Percentiles rank a stretch among this genome's conserved stretches.
These are phyloP conservation scores for Babylonia areolata DNA, from an alignment of 1,140 invertebrate genomes.

Conservation along the genomic window DNA sequence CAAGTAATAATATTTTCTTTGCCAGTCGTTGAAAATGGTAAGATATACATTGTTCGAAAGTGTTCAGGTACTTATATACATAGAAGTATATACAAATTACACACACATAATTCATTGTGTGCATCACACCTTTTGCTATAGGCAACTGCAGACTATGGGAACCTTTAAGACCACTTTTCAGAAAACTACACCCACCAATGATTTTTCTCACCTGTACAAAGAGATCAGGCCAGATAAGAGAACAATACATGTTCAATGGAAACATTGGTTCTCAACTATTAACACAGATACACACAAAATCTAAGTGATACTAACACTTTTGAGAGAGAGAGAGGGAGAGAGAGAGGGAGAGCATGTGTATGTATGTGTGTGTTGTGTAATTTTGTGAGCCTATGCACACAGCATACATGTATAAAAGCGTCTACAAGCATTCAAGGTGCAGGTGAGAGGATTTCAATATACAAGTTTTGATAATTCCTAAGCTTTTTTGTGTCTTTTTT, in stretches of 20 bases:
- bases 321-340: too few species aligned
- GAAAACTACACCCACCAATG: background rate
- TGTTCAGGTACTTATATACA: background rate
- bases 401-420: too few species aligned
- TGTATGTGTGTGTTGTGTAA: too few species aligned
- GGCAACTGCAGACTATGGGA: background rate
- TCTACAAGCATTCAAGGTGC: too few species aligned
- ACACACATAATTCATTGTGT: background rate
- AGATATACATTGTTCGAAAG: background rate
- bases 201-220: background rate
- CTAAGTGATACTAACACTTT: too few species aligned
- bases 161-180: background rate
- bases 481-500: too few species aligned
- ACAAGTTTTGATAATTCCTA: too few species aligned
- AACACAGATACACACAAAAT: background rate
- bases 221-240: background rate
- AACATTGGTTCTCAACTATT: background rate
- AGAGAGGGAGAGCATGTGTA: too few species aligned
- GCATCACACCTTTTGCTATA: constrained; percentile 9
- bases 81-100: background rate
- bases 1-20: background rate
- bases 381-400: too few species aligned
- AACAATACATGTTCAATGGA: background rate
- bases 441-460: too few species aligned
- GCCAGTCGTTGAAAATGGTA: background rate